These are phyloP conservation scores for Uloborus diversus DNA, from an alignment of 1,140 invertebrate species.

Conservation along the genomic window DNA sequence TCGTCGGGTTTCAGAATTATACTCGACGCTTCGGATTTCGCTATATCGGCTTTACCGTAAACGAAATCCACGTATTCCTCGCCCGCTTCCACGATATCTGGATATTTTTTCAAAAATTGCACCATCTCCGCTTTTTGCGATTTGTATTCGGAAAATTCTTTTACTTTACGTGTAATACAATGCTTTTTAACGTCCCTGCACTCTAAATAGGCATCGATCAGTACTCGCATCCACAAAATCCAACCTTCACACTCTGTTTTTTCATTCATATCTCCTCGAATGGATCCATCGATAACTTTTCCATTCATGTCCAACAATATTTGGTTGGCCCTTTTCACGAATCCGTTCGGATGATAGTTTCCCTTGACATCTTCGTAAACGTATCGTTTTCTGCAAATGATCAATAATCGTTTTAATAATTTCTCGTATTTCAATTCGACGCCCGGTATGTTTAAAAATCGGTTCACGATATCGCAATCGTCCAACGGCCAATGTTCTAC, in stretches of 20 bases:
- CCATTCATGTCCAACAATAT: not conserved
- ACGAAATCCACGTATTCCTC: constrained; percentile 11
- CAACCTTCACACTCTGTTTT: not conserved
- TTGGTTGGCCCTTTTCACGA: not conserved
- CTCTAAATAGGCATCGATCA: not conserved
- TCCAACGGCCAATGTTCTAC: not conserved
- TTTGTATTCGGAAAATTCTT: not conserved
- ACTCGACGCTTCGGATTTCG: not conserved
- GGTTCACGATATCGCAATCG: not conserved
- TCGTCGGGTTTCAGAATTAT: not conserved
- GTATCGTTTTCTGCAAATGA: constrained; percentile 13
- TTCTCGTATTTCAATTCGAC: constrained; percentile 16
- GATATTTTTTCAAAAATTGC: not conserved
- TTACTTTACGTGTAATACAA: constrained; percentile 2
- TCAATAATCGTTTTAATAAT: not conserved
- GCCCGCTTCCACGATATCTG: not conserved
- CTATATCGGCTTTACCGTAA: constrained; percentile 9
- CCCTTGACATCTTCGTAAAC: not conserved
- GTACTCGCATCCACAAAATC: constrained; percentile 7
- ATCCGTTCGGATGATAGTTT: not conserved
- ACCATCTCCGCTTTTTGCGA: not conserved
- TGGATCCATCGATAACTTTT: not conserved
- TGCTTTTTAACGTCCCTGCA: constrained; percentile 22
- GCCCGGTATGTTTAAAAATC: not conserved
- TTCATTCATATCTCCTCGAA: not conserved